phyloP scores from a whole-genome alignment of 2,888 invertebrate genomes.

The Thyatira batis region DNA sequence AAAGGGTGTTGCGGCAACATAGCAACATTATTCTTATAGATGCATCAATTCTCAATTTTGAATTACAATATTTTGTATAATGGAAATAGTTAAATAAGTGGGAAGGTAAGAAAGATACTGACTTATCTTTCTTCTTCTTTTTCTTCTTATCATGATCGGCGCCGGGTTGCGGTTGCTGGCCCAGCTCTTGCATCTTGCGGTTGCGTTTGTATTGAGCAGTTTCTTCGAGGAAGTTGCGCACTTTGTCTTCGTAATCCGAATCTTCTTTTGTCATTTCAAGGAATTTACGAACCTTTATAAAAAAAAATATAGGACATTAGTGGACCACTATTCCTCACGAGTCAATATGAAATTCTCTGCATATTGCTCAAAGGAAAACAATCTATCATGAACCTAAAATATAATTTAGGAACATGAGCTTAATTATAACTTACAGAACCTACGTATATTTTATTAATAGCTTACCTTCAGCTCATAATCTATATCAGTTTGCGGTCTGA shows the following conservation, averaged over 20 bases:
- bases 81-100: too few relatives aligned
- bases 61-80: too few relatives aligned
- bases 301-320: slow-evolving; percentile 3
- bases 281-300: slow-evolving; percentile 84
- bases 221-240: slow-evolving; percentile 92
- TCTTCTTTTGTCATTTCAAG: slow-evolving; percentile 91
- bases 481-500: slow-evolving; percentile 73
- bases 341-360: too few relatives aligned
- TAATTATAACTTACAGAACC: too few relatives aligned
- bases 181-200: slow-evolving; percentile 85
- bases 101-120: slow-evolving; percentile 39
- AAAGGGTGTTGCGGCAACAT: too few relatives aligned
- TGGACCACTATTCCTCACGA: too few relatives aligned
- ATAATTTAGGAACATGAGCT: too few relatives aligned
- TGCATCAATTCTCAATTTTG: too few relatives aligned
- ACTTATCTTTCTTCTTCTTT: slow-evolving; percentile 81
- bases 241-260: slow-evolving; percentile 93
- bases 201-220: slow-evolving; percentile 90
- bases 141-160: slow-evolving; percentile 76
- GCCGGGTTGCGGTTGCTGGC: slow-evolving; percentile 80
- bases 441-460: too few relatives aligned
- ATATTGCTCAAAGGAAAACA: too few relatives aligned
- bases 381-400: too few relatives aligned
- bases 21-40: too few relatives aligned
- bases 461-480: slow-evolving; percentile 86